A percentile compares a stretch with the other conserved stretches of the same genome.
phyloP scores from a whole-genome alignment of 2,797 vertebrate species.

The Gobio occitaniae region DNA sequence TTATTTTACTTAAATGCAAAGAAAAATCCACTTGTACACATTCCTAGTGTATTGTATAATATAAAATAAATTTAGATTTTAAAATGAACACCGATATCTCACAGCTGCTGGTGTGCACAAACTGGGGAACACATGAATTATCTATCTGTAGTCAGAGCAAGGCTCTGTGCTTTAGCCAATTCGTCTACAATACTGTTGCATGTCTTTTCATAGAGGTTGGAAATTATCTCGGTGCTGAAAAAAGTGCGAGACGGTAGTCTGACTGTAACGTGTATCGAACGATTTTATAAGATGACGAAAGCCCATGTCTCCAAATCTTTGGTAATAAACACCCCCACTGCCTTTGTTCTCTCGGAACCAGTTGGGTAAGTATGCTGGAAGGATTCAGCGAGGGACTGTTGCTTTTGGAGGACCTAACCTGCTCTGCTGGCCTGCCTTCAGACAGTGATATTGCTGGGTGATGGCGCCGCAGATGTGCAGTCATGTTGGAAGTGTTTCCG shows the following conservation, averaged over 20 bases:
- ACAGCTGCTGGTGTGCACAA: too few relatives aligned
- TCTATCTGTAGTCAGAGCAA: neutral
- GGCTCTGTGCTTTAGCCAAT: conserved; percentile 21
- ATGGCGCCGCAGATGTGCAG: neutral
- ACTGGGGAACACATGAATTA: too few relatives aligned
- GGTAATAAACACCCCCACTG: neutral
- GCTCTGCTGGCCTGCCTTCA: neutral
- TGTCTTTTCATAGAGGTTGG: conserved; percentile 13
- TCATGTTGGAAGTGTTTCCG: conserved; percentile 6
- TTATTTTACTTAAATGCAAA: too few relatives aligned
- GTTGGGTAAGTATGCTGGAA: neutral
- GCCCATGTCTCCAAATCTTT: neutral
- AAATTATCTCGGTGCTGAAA: neutral
- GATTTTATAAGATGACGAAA: neutral
- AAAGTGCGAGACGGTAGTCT: neutral
- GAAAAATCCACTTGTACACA: too few relatives aligned
- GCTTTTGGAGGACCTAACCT: neutral
- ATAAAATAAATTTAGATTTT: too few relatives aligned
- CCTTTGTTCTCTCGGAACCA: neutral
- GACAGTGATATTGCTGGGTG: conserved; percentile 1
- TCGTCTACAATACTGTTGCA: neutral
- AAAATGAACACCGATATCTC: too few relatives aligned
- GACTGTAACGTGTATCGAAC: neutral
- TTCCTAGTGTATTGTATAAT: too few relatives aligned
- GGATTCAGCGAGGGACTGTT: neutral